Conservation (phyloP, 2,113 vertebrate species). For the Vicugna pacos region DNA sequence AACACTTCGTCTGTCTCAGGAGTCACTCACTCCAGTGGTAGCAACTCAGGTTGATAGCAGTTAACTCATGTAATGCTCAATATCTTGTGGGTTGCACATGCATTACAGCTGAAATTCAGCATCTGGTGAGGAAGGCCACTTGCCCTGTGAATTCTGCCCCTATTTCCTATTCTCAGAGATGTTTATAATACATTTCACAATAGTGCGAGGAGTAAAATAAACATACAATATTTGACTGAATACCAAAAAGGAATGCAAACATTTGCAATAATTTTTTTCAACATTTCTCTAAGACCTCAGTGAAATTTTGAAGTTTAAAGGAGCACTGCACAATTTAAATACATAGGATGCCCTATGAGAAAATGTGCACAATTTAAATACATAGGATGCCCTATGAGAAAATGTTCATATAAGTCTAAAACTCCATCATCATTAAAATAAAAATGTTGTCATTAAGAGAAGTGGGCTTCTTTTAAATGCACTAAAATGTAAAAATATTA, state of each 20-base stretch:
- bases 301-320: slow-evolving; percentile 21
- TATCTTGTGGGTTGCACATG: background rate
- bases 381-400: background rate
- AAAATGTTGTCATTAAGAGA: background rate
- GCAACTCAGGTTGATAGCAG: background rate
- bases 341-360: background rate
- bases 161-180: slow-evolving; percentile 11
- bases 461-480: background rate
- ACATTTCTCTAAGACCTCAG: background rate
- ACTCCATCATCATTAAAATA: slow-evolving; percentile 7
- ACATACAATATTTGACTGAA: background rate
- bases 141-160: background rate
- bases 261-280: background rate
- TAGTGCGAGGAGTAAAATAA: background rate
- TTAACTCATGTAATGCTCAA: background rate
- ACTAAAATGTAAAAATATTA: slow-evolving; percentile 69
- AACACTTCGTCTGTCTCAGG: background rate
- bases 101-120: background rate
- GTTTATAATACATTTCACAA: background rate
- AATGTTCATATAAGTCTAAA: slow-evolving; percentile 4
- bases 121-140: background rate
- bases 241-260: background rate
- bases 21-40: background rate
- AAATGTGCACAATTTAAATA: background rate
- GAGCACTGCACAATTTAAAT: background rate